Evolutionary conservation across 2,797 vertebrate species (phyloP).

Genomic region (Sebastolobus alascanus): DNA sequence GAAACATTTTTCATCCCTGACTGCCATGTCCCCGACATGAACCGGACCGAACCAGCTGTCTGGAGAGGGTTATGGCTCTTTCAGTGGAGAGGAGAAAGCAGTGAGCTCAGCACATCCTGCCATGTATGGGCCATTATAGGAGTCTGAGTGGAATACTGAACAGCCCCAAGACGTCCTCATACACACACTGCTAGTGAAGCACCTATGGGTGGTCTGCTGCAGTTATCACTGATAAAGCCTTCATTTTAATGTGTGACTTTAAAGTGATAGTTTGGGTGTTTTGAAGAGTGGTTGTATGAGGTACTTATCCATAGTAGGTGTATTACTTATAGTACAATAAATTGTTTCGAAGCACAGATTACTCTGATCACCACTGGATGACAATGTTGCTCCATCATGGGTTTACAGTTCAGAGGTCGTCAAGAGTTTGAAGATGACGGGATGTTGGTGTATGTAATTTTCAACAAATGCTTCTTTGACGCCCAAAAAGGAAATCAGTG

Average conservation of each 20-base stretch:
- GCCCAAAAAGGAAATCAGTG: no score
- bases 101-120: conserved; percentile 50
- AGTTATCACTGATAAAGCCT: background rate
- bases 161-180: background rate
- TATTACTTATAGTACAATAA: no score
- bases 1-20: conserved; percentile 61
- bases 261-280: no score
- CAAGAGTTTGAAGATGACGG: no score
- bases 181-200: background rate
- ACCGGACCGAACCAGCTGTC: conserved; percentile 53
- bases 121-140: conserved; percentile 18
- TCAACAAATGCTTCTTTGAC: no score
- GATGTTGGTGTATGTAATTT: no score
- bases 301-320: no score
- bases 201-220: background rate
- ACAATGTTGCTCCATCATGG: no score
- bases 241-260: background rate
- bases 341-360: no score
- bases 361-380: no score
- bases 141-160: conserved; percentile 48
- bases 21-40: conserved; percentile 48
- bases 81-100: conserved; percentile 33
- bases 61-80: conserved; percentile 32
- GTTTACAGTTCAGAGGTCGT: no score
- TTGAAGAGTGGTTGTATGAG: no score